These are phyloP conservation scores for Kryptolebias marmoratus DNA, from an alignment of 2,113 vertebrate genomes.

Conservation along the genomic window DNA sequence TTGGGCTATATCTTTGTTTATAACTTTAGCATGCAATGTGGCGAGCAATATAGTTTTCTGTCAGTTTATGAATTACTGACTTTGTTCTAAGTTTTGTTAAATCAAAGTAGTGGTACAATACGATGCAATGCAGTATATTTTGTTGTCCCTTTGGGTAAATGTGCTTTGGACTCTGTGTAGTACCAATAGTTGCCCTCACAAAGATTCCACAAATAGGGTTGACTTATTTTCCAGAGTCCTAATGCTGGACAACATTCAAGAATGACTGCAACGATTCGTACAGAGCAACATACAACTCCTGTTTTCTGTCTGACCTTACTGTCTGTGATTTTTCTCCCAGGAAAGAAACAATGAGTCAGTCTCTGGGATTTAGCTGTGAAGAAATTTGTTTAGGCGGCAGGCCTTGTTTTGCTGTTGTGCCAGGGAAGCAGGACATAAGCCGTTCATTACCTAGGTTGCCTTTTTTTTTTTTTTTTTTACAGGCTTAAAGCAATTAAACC, in stretches of 20 bases:
- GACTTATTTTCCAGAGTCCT: background rate
- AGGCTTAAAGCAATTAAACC: conserved; percentile 72
- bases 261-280: conserved; percentile 34
- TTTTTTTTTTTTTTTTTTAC: conserved; percentile 39
- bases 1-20: too few species aligned
- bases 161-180: too few species aligned
- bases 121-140: too few species aligned
- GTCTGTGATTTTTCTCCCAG: conserved; percentile 31
- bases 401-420: conserved; percentile 44
- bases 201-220: too few species aligned
- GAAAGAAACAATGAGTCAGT: conserved; percentile 43
- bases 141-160: too few species aligned
- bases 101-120: too few species aligned
- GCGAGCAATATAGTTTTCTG: too few species aligned
- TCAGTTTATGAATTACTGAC: too few species aligned
- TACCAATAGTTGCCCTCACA: too few species aligned
- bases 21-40: too few species aligned
- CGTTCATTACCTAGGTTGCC: conserved; percentile 32
- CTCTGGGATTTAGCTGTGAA: conserved; percentile 24
- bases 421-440: conserved; percentile 51
- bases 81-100: too few species aligned
- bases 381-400: conserved; percentile 36
- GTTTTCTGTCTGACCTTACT: conserved; percentile 29
- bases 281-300: conserved; percentile 10
- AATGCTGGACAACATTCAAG: background rate